phyloP scores from a whole-genome alignment of 2,888 invertebrate species.

The Girardia tigrina region DNA sequence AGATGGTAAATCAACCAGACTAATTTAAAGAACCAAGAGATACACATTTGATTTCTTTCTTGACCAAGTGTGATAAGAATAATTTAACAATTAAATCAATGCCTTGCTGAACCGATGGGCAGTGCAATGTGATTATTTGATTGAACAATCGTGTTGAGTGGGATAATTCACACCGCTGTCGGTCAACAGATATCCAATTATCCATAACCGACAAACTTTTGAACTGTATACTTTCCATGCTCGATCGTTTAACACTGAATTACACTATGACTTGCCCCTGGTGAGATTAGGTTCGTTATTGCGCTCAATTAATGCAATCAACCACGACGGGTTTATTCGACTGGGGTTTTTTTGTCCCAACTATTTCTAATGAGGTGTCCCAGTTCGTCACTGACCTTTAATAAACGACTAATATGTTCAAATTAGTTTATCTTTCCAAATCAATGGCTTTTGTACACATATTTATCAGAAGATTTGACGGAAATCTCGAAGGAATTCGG shows the following conservation, averaged over 20 bases:
- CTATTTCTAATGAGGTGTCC: conserved; percentile 6
- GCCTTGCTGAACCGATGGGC: not conserved
- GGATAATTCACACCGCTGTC: not conserved
- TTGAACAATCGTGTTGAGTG: conserved; percentile 3
- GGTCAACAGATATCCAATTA: conserved; percentile 23
- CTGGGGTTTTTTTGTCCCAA: conserved; percentile 13
- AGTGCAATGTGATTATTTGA: conserved; percentile 23
- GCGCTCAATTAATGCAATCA: conserved; percentile 2
- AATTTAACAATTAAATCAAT: not conserved
- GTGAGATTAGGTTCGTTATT: conserved; percentile 1
- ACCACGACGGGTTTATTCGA: not conserved
- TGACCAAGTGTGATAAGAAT: not conserved
- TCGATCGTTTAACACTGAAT: conserved; percentile 17
- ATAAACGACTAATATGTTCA: not conserved
- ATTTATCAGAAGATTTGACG: conserved; percentile 11
- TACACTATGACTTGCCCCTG: not conserved
- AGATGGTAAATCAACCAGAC: conserved; percentile 9
- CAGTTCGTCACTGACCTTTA: conserved; percentile 4
- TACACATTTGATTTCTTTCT: conserved; percentile 10
- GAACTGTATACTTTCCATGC: not conserved
- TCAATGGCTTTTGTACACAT: conserved; percentile 6
- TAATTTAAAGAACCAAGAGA: conserved; percentile 4
- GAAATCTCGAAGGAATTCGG: conserved; percentile 6
- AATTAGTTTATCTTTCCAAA: conserved; percentile 17
- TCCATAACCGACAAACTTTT: conserved; percentile 23